Base-by-base conservation (phyloP, 2,888 invertebrate species). In the Enoplolaimus lenunculus region DNA sequence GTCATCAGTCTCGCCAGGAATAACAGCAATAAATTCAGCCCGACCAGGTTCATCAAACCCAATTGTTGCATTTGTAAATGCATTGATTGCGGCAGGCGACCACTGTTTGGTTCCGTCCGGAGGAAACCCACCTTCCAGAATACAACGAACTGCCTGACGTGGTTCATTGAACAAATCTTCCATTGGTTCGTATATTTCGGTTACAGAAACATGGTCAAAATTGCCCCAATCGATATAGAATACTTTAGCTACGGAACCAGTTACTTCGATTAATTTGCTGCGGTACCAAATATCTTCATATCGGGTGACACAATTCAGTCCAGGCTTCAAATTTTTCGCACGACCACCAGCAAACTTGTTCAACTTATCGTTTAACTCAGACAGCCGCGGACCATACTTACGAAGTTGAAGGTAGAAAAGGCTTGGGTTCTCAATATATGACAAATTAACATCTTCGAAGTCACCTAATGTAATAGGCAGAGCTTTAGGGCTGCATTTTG, bases 161-260 rank as follows among this genome's bases (percentile, higher is more conserved):
- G 45, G 45, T 45, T 45, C 45, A 21, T 45, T 21, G 45, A 45
- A 45, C 45, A 45, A 45, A 45, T 45, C 45, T 13, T 45, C 45
- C 45, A 45, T 45, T 7, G 45, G 45, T 13, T 21, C 21, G 45
- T 45, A 45, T 21, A 45, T 7, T 13, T 45, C 45, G 7, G 7
- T 45, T 13, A 45, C 45, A 21, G 45, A 21, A 21, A 45, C 45
- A 45, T 7, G 7, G 3, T 21, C 28, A n/a, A 3, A 33, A 34
- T 66, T 66, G 26, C 67, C 67, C 31, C 34, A 66, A 34, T 66
- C 67, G n/a, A 66, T 34, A 31, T 66, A 66, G 31, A 66, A 66
- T 13, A 66, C 31, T 26, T 31, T 29, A 7, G 34, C 34, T 34
- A 33, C 7, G 2, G 2, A 13, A 21, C 67, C 67, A 30, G 29